Evolutionary conservation across 2,888 invertebrate genomes (phyloP), one percentile per base, ranked within the genome.

Genomic region (Megalurothrips usitatus): DNA sequence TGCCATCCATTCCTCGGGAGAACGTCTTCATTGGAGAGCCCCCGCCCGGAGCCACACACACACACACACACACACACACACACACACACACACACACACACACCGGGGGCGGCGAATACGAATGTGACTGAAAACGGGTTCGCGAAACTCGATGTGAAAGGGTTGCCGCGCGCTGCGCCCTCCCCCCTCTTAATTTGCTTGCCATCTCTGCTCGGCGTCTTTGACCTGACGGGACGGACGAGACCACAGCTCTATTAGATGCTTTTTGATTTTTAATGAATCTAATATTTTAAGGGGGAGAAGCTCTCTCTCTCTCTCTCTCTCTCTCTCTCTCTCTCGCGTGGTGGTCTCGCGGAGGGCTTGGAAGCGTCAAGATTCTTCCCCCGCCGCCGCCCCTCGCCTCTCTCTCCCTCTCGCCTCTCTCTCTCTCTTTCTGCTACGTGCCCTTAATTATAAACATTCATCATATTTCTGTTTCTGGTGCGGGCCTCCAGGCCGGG

Each of bases 211-310:
- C 34, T 43, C 34, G 2, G 34, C 34, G 2, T 43, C 34, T 43
- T 43, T 43, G 34, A 43, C 34, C 34, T 6, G 34, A 43, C 34
- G 34, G 34, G 34, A 43, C 34, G 34, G 34, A 43, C 34, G 58
- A 58, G 58, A 58, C 58, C 58, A 10, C 68, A 12, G 68, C 68
- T 75, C 68, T 75, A 75, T 75, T 75, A 75, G 68, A 26, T 75
- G 68, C 68, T 26, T 75, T 75, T 75, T 75, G 68, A 75, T 75
- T 75, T 75, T 75, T 75, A 75, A 75, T 75, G 68, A 75, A 75
- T 75, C 68, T 75, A 75, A 75, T 75, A 75, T 75, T 75, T 75
- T 75, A 75, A 10, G 68, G 68, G 68, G 68, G 26, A 58, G 68
- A 75, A 58, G 68, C 68, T 43, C 34, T 6, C 34, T 43, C 23